These are phyloP conservation scores for Oryzias sinensis DNA, from an alignment of 2,797 vertebrate species.

Conservation along the genomic window DNA sequence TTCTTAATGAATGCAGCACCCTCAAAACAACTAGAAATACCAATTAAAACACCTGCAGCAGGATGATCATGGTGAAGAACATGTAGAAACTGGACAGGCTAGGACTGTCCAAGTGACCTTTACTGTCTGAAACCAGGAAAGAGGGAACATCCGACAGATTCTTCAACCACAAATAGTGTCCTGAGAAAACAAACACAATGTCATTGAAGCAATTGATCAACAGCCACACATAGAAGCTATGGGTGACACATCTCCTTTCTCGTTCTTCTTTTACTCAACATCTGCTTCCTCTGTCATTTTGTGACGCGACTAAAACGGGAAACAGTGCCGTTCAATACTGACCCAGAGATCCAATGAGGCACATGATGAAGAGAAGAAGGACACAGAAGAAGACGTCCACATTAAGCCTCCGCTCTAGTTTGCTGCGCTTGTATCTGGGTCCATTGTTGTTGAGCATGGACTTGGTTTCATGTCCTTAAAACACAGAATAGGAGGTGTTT, in stretches of 20 bases:
- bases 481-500: conserved; percentile 25
- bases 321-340: conserved; percentile 36
- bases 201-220: conserved; percentile 44
- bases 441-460: conserved; percentile 92
- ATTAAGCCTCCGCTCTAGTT: conserved; percentile 89
- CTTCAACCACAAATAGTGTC: conserved; percentile 84
- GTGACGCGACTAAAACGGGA: too few species aligned
- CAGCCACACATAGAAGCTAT: conserved; percentile 40
- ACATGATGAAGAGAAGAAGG: conserved; percentile 88
- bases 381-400: conserved; percentile 85
- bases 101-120: conserved; percentile 71
- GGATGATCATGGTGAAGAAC: conserved; percentile 96
- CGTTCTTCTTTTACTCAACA: neutral
- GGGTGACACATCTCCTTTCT: conserved; percentile 45
- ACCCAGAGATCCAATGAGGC: conserved; percentile 89
- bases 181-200: conserved; percentile 72
- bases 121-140: conserved; percentile 80
- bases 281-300: too few species aligned
- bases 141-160: conserved; percentile 75
- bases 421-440: conserved; percentile 91
- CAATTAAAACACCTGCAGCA: conserved; percentile 84
- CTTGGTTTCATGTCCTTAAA: conserved; percentile 91
- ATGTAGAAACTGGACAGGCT: conserved; percentile 84
- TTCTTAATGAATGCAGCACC: conserved; percentile 1
- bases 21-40: neutral